These are phyloP conservation scores for Bubalus kerabau DNA, from an alignment of 2,113 vertebrate genomes.

Conservation along the genomic window DNA sequence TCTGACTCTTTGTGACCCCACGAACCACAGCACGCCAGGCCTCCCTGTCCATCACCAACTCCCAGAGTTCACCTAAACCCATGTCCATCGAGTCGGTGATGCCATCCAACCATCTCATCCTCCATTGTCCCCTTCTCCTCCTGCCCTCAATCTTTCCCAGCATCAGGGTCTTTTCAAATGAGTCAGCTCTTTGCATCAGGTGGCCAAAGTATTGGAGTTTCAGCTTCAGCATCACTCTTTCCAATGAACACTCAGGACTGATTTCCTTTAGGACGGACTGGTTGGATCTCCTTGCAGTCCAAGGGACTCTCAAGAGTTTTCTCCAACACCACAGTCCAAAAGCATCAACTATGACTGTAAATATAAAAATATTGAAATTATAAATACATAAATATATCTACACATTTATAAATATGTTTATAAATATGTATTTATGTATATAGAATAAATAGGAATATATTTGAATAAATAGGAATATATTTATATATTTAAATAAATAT, in stretches of 20 bases:
- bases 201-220: not conserved
- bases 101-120: not conserved
- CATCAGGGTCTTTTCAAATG: not conserved
- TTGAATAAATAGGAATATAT: not conserved
- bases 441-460: not conserved
- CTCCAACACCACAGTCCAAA: not conserved
- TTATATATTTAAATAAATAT: not conserved
- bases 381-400: not conserved
- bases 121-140: not conserved
- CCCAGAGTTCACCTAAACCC: not conserved
- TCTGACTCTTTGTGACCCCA: not conserved
- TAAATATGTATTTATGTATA: not conserved
- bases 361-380: not conserved
- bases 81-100: not conserved
- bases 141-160: not conserved
- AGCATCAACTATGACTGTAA: not conserved
- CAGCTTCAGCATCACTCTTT: not conserved
- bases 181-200: not conserved
- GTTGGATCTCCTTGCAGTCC: not conserved
- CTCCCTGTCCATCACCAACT: not conserved
- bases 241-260: not conserved
- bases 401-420: not conserved
- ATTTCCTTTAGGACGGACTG: not conserved
- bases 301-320: not conserved
- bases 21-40: not conserved